Percentiles rank a stretch among this genome's conserved stretches.
These are phyloP conservation scores for Rhinophrynus dorsalis DNA, from an alignment of 2,797 vertebrate genomes.

Conservation along the genomic window DNA sequence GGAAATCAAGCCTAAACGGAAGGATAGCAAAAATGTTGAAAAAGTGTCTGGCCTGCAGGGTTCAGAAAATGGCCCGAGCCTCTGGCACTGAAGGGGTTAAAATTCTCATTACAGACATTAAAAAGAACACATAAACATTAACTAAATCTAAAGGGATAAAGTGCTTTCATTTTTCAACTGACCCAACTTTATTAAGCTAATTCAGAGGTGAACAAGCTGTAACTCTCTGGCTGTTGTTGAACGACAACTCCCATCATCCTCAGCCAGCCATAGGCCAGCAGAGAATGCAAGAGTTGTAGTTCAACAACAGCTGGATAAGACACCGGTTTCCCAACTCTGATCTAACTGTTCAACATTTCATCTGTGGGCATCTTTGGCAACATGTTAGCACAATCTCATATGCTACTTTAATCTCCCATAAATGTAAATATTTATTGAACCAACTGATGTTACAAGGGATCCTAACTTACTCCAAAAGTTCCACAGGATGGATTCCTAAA, in stretches of 20 bases:
- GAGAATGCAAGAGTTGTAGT: too few relatives aligned
- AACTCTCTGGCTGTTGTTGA: too few relatives aligned
- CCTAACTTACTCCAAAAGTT: conserved; percentile 68
- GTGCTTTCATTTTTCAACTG: conserved; percentile 64
- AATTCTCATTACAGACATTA: conserved; percentile 89
- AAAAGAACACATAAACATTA: conserved; percentile 91
- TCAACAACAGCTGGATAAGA: too few relatives aligned
- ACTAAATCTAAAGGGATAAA: conserved; percentile 86
- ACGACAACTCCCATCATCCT: too few relatives aligned
- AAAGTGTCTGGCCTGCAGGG: too few relatives aligned
- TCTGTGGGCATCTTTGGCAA: conserved; percentile 51
- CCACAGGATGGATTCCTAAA: conserved; percentile 58
- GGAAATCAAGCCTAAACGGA: too few relatives aligned
- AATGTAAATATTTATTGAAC: not conserved
- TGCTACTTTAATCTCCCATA: conserved; percentile 32
- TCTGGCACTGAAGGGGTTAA: too few relatives aligned
- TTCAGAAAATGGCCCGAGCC: too few relatives aligned
- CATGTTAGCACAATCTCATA: conserved; percentile 54
- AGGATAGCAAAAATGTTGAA: too few relatives aligned
- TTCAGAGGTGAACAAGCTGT: too few relatives aligned
- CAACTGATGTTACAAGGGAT: conserved; percentile 54
- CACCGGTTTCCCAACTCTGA: too few relatives aligned
- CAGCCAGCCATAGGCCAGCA: too few relatives aligned
- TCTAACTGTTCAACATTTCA: conserved; percentile 48
- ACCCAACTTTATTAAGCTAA: conserved; percentile 60